Evolutionary conservation across 2,113 vertebrate species (phyloP).

Genomic region (Paralichthys olivaceus): DNA sequence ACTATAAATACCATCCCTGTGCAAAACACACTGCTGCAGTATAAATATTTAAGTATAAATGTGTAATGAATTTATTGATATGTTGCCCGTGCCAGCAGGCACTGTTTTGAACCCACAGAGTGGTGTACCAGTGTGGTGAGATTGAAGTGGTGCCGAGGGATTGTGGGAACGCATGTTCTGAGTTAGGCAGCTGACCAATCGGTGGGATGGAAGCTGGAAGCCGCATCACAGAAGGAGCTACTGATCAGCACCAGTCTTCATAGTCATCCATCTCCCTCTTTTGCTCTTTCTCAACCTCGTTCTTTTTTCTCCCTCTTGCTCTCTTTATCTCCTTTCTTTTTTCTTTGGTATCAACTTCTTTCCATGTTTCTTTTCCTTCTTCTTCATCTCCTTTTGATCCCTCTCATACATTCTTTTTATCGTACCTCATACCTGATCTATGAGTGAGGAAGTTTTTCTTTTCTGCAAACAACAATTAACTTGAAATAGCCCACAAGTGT

Average conservation of each 20-base stretch:
- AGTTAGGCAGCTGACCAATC: conserved; percentile 83
- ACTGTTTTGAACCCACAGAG: conserved; percentile 76
- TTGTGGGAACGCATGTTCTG: conserved; percentile 84
- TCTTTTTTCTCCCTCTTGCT: conserved; percentile 37
- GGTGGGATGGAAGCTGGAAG: conserved; percentile 77
- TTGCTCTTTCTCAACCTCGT: conserved; percentile 52
- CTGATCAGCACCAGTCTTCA: conserved; percentile 81
- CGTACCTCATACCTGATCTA: background rate
- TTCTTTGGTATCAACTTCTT: conserved; percentile 16
- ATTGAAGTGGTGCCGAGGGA: conserved; percentile 86
- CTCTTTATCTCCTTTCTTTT: conserved; percentile 42
- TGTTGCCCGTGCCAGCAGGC: conserved; percentile 82
- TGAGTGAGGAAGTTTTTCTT: background rate
- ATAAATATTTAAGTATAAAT: conserved; percentile 86
- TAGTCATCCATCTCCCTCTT: conserved; percentile 65
- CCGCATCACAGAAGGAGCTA: conserved; percentile 81
- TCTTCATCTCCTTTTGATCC: background rate
- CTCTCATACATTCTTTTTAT: background rate
- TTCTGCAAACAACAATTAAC: background rate
- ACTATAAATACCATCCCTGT: conserved; percentile 77
- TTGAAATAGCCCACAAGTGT: background rate
- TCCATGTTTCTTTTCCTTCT: background rate
- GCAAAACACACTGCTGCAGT: conserved; percentile 77
- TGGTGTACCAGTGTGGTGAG: conserved; percentile 81
- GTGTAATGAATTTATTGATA: conserved; percentile 87